Evolutionary conservation across 1,140 invertebrate genomes (phyloP).

Genomic region (Linepithema humile): DNA sequence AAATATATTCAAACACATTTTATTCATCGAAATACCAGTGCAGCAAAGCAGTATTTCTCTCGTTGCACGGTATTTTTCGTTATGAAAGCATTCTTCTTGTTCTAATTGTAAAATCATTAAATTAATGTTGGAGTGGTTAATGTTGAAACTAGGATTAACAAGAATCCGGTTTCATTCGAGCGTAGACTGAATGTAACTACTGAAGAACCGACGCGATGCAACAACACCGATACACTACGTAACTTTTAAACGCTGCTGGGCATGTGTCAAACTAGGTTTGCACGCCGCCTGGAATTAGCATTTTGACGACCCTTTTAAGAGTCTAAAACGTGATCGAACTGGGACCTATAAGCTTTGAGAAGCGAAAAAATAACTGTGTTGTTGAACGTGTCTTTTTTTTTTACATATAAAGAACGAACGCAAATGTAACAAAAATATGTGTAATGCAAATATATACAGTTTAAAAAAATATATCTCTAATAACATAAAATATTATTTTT

Average conservation of each 20-base stretch:
- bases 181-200: constrained; percentile 14
- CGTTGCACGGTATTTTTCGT: not conserved
- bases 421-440: not conserved
- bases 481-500: not conserved
- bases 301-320: constrained; percentile 56
- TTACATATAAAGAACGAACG: not conserved
- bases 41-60: not conserved
- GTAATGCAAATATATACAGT: not conserved
- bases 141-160: not conserved
- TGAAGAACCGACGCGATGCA: not conserved
- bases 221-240: constrained; percentile 11
- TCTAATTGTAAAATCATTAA: not conserved
- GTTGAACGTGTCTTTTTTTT: constrained; percentile 20
- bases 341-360: constrained; percentile 33
- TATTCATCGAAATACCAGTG: not conserved
- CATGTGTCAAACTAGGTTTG: constrained; percentile 49
- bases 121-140: not conserved
- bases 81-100: not conserved
- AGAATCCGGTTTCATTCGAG: not conserved
- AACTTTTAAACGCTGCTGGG: constrained; percentile 56
- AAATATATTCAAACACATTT: not conserved
- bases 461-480: not conserved
- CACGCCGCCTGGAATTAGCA: constrained; percentile 33
- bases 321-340: constrained; percentile 38
- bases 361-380: constrained; percentile 21